Percentiles rank a stretch among this genome's conserved stretches.
phyloP scores from a whole-genome alignment of 1,140 invertebrate genomes.

The Pectinophora gossypiella region DNA sequence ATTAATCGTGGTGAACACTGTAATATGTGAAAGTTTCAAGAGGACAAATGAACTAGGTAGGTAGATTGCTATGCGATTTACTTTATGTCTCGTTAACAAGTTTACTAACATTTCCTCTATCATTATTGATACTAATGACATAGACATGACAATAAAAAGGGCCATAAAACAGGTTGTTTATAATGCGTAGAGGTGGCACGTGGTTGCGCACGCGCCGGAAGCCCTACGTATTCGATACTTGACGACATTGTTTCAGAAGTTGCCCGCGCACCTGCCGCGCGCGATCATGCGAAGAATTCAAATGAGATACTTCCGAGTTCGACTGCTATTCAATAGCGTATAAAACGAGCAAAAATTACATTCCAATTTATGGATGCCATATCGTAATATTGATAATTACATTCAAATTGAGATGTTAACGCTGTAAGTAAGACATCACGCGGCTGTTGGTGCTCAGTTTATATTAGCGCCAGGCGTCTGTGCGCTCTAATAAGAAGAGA shows the following conservation, averaged over 20 bases:
- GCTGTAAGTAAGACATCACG: not conserved
- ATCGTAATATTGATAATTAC: not conserved
- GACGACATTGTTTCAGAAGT: constrained; percentile 22
- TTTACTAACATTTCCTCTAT: constrained; percentile 18
- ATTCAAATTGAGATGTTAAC: not conserved
- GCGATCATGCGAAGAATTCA: constrained; percentile 29
- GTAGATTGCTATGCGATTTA: too few species aligned
- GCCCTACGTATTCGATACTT: constrained; percentile 21
- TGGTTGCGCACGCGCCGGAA: constrained; percentile 56
- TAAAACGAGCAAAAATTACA: constrained; percentile 2
- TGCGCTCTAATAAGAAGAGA: constrained; percentile 19
- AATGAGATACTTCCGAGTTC: constrained; percentile 18
- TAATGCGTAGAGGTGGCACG: constrained; percentile 28
- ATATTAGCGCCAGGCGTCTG: not conserved
- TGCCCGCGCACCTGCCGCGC: constrained; percentile 19
- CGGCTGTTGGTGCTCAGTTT: not conserved
- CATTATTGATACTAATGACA: constrained; percentile 10
- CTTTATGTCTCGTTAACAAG: not conserved
- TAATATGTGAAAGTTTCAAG: constrained; percentile 6
- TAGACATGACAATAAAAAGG: constrained; percentile 21
- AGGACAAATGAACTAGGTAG: not conserved
- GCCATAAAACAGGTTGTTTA: constrained; percentile 17
- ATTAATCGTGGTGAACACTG: constrained; percentile 17
- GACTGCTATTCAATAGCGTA: not conserved
- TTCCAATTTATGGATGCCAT: not conserved